Evolutionary conservation across 2,113 vertebrate species (phyloP).

Genomic region (Bathybates hornii): DNA sequence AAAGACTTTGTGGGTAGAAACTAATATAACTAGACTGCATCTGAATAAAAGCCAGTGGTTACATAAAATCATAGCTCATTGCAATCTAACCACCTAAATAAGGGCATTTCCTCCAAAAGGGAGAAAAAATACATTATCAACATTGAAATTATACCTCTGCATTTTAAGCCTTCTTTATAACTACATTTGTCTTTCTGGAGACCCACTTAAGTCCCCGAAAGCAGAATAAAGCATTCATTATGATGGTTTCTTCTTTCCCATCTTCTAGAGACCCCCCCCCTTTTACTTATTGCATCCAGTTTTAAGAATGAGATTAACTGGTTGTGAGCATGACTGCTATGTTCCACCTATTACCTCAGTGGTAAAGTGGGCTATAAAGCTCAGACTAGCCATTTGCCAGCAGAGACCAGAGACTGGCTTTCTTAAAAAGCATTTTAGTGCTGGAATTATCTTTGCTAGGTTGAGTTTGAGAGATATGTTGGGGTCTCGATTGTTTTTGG

Average conservation of each 20-base stretch:
- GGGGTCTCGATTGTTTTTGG: neutral
- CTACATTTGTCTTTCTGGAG: neutral
- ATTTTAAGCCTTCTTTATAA: neutral
- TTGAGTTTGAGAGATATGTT: neutral
- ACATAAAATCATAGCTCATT: neutral
- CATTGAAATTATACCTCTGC: neutral
- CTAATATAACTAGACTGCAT: neutral
- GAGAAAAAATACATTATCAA: neutral
- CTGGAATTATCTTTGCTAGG: neutral
- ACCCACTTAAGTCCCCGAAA: neutral
- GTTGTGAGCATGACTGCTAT: neutral
- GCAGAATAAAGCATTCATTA: neutral
- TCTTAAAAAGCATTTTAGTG: neutral
- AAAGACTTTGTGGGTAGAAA: neutral
- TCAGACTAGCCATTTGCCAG: slow-evolving; percentile 12
- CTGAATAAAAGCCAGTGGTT: neutral
- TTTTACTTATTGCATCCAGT: neutral
- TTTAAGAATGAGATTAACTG: slow-evolving; percentile 29
- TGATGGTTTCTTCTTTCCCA: neutral
- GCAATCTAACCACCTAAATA: neutral
- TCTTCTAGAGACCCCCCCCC: neutral
- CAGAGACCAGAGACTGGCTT: neutral
- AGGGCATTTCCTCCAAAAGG: neutral
- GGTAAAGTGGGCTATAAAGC: slow-evolving; percentile 24
- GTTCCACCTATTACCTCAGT: neutral